phyloP scores from a whole-genome alignment of 2,113 vertebrate species.

The Malaclemys terrapin region DNA sequence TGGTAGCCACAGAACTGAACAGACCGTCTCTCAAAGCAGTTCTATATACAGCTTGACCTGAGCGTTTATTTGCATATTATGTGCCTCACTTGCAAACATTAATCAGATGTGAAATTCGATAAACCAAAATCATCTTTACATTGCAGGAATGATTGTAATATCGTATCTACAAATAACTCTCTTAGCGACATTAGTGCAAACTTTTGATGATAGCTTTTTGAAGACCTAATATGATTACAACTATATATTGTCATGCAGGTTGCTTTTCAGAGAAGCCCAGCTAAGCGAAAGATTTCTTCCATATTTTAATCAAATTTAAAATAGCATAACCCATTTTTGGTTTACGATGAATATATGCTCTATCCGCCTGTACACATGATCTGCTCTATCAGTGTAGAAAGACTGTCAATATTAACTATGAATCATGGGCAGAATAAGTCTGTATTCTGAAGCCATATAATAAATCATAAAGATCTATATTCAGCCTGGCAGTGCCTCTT shows the following conservation, averaged over 20 bases:
- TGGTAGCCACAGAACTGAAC: not conserved
- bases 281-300: not conserved
- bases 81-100: slow-evolving; percentile 11
- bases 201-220: not conserved
- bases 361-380: not conserved
- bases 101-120: not conserved
- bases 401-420: not conserved
- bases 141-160: not conserved
- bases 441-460: not conserved
- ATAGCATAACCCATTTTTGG: not conserved
- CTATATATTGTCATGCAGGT: not conserved
- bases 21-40: not conserved
- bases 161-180: not conserved
- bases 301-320: slow-evolving; percentile 7
- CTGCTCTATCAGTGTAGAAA: not conserved
- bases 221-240: not conserved
- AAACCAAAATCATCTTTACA: not conserved
- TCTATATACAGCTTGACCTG: not conserved
- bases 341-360: not conserved
- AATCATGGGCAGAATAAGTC: not conserved
- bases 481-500: not conserved
- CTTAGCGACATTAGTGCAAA: not conserved
- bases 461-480: not conserved
- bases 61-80: slow-evolving; percentile 12
- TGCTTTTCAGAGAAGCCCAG: not conserved